Percentiles rank a stretch among this genome's conserved stretches.
Conservation (phyloP, 2,113 vertebrate species). For the Monarcha castaneiventris region DNA sequence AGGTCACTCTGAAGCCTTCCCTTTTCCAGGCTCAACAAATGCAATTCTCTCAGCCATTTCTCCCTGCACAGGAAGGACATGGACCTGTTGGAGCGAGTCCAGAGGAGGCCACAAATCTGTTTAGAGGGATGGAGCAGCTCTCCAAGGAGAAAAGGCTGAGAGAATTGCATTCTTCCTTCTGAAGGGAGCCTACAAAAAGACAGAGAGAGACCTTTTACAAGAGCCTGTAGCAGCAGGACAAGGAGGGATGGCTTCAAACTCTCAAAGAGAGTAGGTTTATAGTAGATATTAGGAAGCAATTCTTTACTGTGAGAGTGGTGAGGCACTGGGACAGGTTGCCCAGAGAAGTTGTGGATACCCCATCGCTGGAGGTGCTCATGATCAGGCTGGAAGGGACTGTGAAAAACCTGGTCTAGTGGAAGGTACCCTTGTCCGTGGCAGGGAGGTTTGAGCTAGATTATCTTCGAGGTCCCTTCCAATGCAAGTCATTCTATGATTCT, state of each 20-base stretch:
- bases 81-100: accelerated
- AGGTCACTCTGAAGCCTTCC: not conserved
- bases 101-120: not conserved
- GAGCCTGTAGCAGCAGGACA: not conserved
- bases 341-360: not conserved
- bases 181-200: not conserved
- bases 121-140: not conserved
- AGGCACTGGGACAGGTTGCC: not conserved
- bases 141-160: not conserved
- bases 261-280: not conserved
- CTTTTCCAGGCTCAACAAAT: not conserved
- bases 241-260: not conserved
- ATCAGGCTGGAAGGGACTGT: not conserved
- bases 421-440: not conserved
- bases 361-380: not conserved
- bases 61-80: not conserved
- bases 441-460: not conserved
- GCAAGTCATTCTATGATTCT: not conserved
- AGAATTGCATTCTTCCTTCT: not conserved
- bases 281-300: not conserved
- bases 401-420: not conserved
- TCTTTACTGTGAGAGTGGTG: not conserved
- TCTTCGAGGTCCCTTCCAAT: not conserved
- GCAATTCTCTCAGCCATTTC: not conserved
- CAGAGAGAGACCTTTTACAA: not conserved